Evolutionary conservation across 2,888 invertebrate species (phyloP).

Genomic region (Pseudoips prasinana): DNA sequence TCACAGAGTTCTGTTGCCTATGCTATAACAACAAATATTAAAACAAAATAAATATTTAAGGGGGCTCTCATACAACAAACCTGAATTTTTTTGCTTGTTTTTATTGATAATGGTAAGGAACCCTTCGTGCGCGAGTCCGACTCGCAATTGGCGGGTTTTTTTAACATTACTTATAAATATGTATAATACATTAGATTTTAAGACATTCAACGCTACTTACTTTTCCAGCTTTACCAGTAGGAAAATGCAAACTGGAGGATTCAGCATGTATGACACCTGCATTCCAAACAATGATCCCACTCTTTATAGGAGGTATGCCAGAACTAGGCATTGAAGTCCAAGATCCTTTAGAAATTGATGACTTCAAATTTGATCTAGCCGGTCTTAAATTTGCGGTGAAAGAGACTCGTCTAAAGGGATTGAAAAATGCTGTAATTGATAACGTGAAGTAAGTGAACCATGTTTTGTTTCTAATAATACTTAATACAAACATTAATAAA

Average conservation of each 20-base stretch:
- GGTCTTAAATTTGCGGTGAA: slow-evolving; percentile 37
- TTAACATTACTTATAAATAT: not conserved
- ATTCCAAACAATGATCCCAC: slow-evolving; percentile 31
- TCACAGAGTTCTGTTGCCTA: no score
- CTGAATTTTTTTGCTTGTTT: no score
- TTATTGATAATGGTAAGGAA: no score
- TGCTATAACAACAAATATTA: no score
- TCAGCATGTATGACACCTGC: slow-evolving; percentile 27
- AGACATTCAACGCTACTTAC: not conserved
- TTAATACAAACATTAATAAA: no score
- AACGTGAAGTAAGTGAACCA: slow-evolving; percentile 17
- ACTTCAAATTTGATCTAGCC: slow-evolving; percentile 34
- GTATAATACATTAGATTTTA: no score
- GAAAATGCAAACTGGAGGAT: slow-evolving; percentile 31
- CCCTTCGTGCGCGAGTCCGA: not conserved
- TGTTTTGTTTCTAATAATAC: no score
- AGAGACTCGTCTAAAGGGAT: slow-evolving; percentile 28
- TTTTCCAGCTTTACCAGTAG: slow-evolving; percentile 18
- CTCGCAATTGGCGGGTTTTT: not conserved
- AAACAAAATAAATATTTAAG: no score
- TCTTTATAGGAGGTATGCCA: slow-evolving; percentile 35
- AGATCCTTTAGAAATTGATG: slow-evolving; percentile 38
- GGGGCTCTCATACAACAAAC: no score
- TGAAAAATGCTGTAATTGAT: slow-evolving; percentile 22
- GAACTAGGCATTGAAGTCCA: slow-evolving; percentile 33